A percentile compares a stretch with the other conserved stretches of the same genome.
Evolutionary conservation across 1,140 invertebrate species (phyloP).

Genomic region (Leptonema lineaticorne): DNA sequence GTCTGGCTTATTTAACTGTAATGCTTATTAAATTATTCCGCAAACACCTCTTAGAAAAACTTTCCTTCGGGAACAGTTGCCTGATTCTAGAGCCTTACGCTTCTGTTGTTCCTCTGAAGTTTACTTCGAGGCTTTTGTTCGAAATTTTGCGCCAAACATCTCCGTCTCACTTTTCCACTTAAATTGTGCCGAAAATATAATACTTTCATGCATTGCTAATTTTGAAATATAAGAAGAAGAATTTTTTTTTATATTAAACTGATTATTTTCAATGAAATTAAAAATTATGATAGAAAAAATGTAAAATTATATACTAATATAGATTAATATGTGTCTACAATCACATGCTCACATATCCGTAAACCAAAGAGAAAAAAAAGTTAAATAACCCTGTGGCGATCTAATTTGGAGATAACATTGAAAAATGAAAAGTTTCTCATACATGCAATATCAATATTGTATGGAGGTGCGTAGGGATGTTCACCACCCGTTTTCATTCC

Average conservation of each 20-base stretch:
- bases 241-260: too few species aligned
- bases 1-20: slow-evolving; percentile 24
- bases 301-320: too few species aligned
- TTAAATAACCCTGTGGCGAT: slow-evolving; percentile 42
- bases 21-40: slow-evolving; percentile 38
- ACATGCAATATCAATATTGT: slow-evolving; percentile 44
- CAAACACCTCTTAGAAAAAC: slow-evolving; percentile 40
- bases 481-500: too few species aligned
- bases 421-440: slow-evolving; percentile 44
- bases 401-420: slow-evolving; percentile 43
- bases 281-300: too few species aligned
- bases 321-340: too few species aligned
- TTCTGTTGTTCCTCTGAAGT: not conserved
- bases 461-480: slow-evolving; percentile 40
- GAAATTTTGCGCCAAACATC: not conserved
- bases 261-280: too few species aligned
- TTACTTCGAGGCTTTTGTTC: not conserved
- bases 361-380: slow-evolving; percentile 39
- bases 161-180: not conserved
- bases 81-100: slow-evolving; percentile 23
- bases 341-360: too few species aligned
- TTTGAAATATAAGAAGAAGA: too few species aligned
- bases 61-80: slow-evolving; percentile 24
- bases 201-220: slow-evolving; percentile 43
- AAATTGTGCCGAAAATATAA: slow-evolving; percentile 40